Conservation (phyloP, 2,797 vertebrate genomes). For the Holocentrus rufus region DNA sequence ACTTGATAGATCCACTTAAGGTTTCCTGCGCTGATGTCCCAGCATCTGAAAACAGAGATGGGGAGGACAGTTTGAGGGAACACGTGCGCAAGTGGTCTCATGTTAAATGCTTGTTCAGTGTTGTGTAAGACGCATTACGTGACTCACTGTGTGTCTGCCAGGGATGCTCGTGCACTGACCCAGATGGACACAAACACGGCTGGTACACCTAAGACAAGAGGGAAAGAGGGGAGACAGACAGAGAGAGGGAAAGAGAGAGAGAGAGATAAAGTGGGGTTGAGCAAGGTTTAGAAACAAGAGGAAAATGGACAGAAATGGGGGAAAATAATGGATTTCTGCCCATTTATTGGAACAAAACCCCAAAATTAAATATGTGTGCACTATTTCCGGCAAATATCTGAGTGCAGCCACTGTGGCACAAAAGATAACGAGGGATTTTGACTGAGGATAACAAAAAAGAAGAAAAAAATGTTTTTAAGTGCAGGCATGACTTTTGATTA, state of each 20-base stretch:
- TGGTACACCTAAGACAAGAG: constrained; percentile 82
- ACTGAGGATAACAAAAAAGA: no score
- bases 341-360: no score
- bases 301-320: neutral
- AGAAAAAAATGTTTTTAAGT: no score
- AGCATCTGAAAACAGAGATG: constrained; percentile 76
- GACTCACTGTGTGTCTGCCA: constrained; percentile 94
- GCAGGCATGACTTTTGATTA: no score
- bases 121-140: neutral
- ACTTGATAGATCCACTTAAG: constrained; percentile 90
- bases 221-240: neutral
- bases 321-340: no score
- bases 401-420: no score
- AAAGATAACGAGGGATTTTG: no score
- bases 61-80: neutral
- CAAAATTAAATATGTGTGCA: no score
- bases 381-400: no score
- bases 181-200: constrained; percentile 92
- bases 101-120: neutral
- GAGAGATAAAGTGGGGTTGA: neutral
- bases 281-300: no score
- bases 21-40: constrained; percentile 88
- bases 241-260: neutral
- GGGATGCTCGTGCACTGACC: constrained; percentile 89
- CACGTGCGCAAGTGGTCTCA: neutral